Evolutionary conservation across 1,140 invertebrate genomes (phyloP).

Genomic region (Megalopta genalis): DNA sequence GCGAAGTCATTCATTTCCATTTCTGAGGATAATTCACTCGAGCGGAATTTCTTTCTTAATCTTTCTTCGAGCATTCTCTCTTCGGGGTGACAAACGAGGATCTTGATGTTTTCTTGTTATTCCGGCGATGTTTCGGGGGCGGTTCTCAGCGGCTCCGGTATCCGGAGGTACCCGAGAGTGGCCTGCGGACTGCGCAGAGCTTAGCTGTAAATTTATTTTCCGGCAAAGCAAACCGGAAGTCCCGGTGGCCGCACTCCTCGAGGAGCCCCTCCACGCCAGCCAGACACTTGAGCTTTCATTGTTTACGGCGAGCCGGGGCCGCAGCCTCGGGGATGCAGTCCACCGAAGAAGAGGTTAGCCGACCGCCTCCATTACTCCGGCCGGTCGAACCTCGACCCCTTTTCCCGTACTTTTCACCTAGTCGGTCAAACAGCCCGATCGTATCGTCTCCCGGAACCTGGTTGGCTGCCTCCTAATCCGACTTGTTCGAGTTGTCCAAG

Average conservation of each 20-base stretch:
- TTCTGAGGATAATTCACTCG: slow-evolving; percentile 33
- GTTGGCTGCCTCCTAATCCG: not conserved
- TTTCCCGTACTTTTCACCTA: slow-evolving; percentile 55
- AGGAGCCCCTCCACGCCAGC: slow-evolving; percentile 47
- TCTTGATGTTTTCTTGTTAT: slow-evolving; percentile 43
- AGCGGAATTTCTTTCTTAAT: slow-evolving; percentile 42
- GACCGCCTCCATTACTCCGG: slow-evolving; percentile 55
- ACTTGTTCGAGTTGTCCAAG: slow-evolving; percentile 18
- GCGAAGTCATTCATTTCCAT: slow-evolving; percentile 15
- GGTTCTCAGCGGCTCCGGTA: not conserved
- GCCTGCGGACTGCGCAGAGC: slow-evolving; percentile 49
- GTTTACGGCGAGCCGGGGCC: slow-evolving; percentile 66
- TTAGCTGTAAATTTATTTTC: slow-evolving; percentile 75
- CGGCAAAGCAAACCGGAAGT: slow-evolving; percentile 57
- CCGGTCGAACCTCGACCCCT: slow-evolving; percentile 53
- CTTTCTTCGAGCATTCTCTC: slow-evolving; percentile 10
- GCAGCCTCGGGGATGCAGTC: slow-evolving; percentile 18
- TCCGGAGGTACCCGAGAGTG: not conserved
- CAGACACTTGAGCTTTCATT: slow-evolving; percentile 74
- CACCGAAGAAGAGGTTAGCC: slow-evolving; percentile 50
- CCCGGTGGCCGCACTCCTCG: slow-evolving; percentile 47
- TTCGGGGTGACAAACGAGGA: slow-evolving; percentile 63
- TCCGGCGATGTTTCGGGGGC: slow-evolving; percentile 17
- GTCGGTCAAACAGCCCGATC: slow-evolving; percentile 29
- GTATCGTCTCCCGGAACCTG: slow-evolving; percentile 20